Evolutionary conservation across 2,888 invertebrate species (phyloP), one percentile per base, ranked within the genome.

Genomic region (Melipona beecheii): DNA sequence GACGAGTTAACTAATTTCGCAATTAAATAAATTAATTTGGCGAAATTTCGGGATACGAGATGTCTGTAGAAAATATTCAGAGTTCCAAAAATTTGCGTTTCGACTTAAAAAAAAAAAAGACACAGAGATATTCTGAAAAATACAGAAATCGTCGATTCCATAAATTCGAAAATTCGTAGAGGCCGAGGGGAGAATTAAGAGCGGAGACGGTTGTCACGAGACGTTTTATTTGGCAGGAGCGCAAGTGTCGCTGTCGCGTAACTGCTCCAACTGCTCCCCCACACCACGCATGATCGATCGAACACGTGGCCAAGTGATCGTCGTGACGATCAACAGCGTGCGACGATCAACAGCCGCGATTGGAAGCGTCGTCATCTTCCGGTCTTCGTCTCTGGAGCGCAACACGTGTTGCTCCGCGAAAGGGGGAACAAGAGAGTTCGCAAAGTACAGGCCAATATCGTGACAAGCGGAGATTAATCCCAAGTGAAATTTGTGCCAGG

Each of bases 201-300:
- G 64, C 52, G 74, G 77, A 68, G 80, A 56, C 60, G 58, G 43
- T 75, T 31, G 76, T 83, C 75, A 71, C 70, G 65, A 71, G 71
- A 78, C 76, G 66, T 81, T 84, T 82, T 66, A 86, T 75, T 88
- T 91, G 91, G 91, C 91, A 90, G 83, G 58, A 78, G 69, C 75
- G 75, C 90, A 88, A 87, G 71, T n/a, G 49, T 43, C 15, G 31
- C 24, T n/a, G 70, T 76, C 56, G n/a, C 56, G 17, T 69, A 43
- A 58, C 50, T 54, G 36, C 24, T 58, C 52, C 73, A 9, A 58
- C 65, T 60, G 24, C n/a, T 13, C 58, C 13, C 5, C 24, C 13
- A 6, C 19, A 11, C 19, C 24, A 43, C 49, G 69, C 70, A 50
- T 76, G 70, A 69, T 64, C 68, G 50, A 70, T 62, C 19, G 50